Conservation (phyloP, 2,888 invertebrate species). For the Megalurothrips usitatus region DNA sequence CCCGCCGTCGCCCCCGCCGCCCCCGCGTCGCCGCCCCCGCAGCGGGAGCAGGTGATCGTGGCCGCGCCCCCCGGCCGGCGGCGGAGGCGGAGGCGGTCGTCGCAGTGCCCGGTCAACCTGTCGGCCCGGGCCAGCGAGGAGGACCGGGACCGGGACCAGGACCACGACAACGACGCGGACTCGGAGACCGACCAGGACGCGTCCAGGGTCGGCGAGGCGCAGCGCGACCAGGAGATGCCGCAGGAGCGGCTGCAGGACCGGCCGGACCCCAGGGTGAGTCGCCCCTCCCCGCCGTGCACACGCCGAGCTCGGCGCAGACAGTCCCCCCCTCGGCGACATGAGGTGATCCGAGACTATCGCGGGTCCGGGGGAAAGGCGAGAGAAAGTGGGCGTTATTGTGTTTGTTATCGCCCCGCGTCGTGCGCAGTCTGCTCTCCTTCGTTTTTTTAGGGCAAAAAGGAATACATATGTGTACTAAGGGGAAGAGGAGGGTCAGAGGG, state of each 20-base stretch:
- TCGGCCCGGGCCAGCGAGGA: constrained; percentile 49
- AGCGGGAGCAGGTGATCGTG: constrained; percentile 2
- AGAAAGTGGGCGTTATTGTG: too few relatives aligned
- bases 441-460: too few relatives aligned
- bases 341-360: too few relatives aligned
- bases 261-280: background rate
- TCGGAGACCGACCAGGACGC: background rate
- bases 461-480: too few relatives aligned
- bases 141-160: constrained; percentile 41
- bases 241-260: background rate
- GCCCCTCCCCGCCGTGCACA: background rate
- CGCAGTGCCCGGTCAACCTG: constrained; percentile 77
- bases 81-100: constrained; percentile 58
- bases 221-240: background rate
- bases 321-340: too few relatives aligned
- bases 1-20: constrained; percentile 21
- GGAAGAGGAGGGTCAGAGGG: too few relatives aligned
- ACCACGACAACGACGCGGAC: background rate
- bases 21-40: constrained; percentile 27
- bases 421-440: too few relatives aligned
- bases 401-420: too few relatives aligned
- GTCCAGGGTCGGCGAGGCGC: background rate
- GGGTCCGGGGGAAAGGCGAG: too few relatives aligned
- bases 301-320: too few relatives aligned
- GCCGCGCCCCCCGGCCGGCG: constrained; percentile 30